Evolutionary conservation across 2,797 vertebrate genomes (phyloP), one percentile per base, ranked within the genome.

Genomic region (Acanthiza pusilla): DNA sequence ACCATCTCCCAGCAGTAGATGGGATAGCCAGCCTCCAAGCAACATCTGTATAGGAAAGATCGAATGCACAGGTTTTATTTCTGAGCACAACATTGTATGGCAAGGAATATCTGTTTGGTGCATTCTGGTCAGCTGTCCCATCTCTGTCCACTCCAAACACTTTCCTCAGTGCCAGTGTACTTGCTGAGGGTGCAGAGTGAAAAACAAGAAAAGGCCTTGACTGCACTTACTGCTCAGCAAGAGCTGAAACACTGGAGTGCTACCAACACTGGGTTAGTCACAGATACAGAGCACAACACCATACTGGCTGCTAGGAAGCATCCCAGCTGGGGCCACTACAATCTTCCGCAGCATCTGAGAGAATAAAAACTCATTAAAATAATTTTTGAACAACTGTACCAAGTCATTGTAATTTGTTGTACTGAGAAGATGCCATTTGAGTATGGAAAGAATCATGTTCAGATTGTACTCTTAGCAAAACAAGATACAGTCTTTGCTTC

Each of bases 371-470:
- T 30, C 19, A 10, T 91, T 38, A 23, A 67, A 57, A 61, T 58
- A 38, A 81, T 55, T 88, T 45, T 57, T 71, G 5, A 88, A 30
- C 29, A 53, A 29, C 15, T 32, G 27, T 51, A 54, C 9, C 14
- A 42, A 7, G 16, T 50, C 32, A n/a, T 4, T 93, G 66, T 65
- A 86, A 75, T 62, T 79, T 75, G 47, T 43, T 19, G 29, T 53
- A 42, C 42, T 75, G 29, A 90, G 48, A 93, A 78, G 7, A 51
- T 80, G 22, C 38, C 7, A 65, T 93, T 79, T 57, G 54, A 82
- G 15, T 80, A 66, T 92, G 63, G 65, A 95, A 97, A 85, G 61
- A 81, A 85, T 74, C 15, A 19, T 38, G 14, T 70, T 50, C 54
- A 91, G 22, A 66, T 74, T 73, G n/a, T 65, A 34, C 17, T 29